Evolutionary conservation across 1,140 invertebrate genomes (phyloP).

Genomic region (Drosophila dunni): DNA sequence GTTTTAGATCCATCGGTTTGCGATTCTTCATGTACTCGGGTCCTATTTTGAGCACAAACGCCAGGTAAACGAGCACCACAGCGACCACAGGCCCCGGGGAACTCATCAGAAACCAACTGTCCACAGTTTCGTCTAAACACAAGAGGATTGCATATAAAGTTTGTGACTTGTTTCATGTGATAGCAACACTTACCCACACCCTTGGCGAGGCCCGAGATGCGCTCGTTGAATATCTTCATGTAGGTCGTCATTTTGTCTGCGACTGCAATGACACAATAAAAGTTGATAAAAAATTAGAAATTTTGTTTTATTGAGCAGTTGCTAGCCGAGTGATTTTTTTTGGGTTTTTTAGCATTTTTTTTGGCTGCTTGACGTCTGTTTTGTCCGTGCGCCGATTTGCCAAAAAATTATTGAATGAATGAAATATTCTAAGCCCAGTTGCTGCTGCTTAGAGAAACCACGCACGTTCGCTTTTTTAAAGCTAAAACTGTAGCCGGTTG

Average conservation of each 20-base stretch:
- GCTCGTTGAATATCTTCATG: slow-evolving; percentile 80
- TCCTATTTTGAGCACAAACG: slow-evolving; percentile 89
- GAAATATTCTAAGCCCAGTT: slow-evolving; percentile 67
- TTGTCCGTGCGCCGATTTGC: slow-evolving; percentile 63
- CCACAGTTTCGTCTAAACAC: slow-evolving; percentile 86
- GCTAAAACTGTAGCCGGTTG: slow-evolving; percentile 36
- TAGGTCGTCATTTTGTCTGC: slow-evolving; percentile 69
- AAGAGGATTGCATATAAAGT: too few species aligned
- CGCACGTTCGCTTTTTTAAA: slow-evolving; percentile 54
- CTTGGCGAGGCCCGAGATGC: slow-evolving; percentile 75
- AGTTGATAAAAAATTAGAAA: slow-evolving; percentile 55
- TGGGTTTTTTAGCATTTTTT: not conserved
- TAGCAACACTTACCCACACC: slow-evolving; percentile 72
- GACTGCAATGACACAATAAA: slow-evolving; percentile 44
- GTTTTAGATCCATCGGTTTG: slow-evolving; percentile 89
- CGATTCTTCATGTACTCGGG: slow-evolving; percentile 91
- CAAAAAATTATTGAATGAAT: slow-evolving; percentile 72
- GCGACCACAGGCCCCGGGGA: slow-evolving; percentile 86
- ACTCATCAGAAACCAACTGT: slow-evolving; percentile 87
- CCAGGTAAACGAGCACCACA: slow-evolving; percentile 88
- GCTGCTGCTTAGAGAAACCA: slow-evolving; percentile 59
- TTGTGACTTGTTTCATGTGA: too few species aligned
- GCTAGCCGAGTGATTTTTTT: too few species aligned
- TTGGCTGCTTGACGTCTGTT: slow-evolving; percentile 62
- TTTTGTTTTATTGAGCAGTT: slow-evolving; percentile 22